These are phyloP conservation scores for Artemia sinica DNA, from an alignment of 2,888 invertebrate genomes.

Conservation along the genomic window DNA sequence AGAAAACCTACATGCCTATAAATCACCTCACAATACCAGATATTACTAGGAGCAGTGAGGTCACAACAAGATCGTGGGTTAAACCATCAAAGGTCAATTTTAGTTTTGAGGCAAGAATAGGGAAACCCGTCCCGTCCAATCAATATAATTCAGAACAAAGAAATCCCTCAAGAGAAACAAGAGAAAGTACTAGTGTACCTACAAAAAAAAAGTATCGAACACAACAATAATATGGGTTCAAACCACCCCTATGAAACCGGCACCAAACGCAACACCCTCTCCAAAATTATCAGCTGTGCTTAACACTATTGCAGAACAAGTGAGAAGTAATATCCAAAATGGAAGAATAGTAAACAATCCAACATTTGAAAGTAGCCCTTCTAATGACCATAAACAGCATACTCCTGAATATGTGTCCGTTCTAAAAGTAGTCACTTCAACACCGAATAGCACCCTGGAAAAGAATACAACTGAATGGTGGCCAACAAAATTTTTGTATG, in stretches of 20 bases:
- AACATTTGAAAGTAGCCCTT: not conserved
- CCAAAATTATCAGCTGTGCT: not conserved
- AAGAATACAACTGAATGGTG: constrained; percentile 10
- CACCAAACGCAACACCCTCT: not conserved
- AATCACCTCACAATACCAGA: not conserved
- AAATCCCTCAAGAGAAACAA: no score
- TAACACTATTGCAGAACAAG: not conserved
- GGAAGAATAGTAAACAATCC: not conserved
- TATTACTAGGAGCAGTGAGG: not conserved
- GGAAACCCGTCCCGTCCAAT: not conserved
- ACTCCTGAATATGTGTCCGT: not conserved
- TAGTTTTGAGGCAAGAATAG: not conserved
- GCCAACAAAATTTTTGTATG: not conserved
- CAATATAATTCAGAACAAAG: no score
- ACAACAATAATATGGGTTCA: not conserved
- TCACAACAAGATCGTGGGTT: not conserved
- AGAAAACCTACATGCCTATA: not conserved
- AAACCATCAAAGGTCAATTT: not conserved
- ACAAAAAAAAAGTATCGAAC: not conserved
- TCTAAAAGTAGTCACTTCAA: not conserved
- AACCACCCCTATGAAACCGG: not conserved
- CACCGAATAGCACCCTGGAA: not conserved
- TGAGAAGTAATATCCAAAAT: not conserved
- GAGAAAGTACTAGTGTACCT: no score
- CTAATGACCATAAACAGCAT: not conserved